These are phyloP conservation scores for Sparus aurata DNA, from an alignment of 2,797 vertebrate species.

Conservation along the genomic window DNA sequence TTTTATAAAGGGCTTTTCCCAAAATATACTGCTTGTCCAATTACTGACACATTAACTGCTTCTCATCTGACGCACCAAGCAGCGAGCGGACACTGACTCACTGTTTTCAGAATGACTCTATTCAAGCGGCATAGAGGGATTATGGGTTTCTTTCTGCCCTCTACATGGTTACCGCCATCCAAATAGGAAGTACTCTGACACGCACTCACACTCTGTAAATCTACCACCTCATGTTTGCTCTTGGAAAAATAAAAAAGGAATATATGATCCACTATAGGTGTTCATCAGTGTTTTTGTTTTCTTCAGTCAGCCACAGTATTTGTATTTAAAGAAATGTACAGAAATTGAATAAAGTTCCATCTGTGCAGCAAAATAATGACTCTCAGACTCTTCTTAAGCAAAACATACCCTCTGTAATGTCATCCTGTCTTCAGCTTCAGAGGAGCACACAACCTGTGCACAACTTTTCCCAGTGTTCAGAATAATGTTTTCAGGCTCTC, in stretches of 20 bases:
- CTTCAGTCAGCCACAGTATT: not conserved
- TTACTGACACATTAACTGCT: slow-evolving; percentile 91
- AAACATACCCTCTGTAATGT: slow-evolving; percentile 13
- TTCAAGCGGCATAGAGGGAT: slow-evolving; percentile 87
- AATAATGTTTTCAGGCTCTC: not conserved
- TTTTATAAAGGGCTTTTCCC: slow-evolving; percentile 80
- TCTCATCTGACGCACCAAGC: slow-evolving; percentile 91
- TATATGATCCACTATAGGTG: slow-evolving; percentile 33
- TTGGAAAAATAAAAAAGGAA: slow-evolving; percentile 49
- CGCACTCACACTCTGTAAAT: slow-evolving; percentile 95
- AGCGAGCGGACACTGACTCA: slow-evolving; percentile 88
- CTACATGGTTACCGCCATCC: slow-evolving; percentile 86
- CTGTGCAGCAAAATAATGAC: slow-evolving; percentile 26
- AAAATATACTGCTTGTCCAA: slow-evolving; percentile 87
- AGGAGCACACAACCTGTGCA: not conserved
- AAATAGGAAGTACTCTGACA: slow-evolving; percentile 92
- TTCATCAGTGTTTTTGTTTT: slow-evolving; percentile 5
- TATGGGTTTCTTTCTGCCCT: slow-evolving; percentile 90
- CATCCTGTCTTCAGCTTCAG: slow-evolving; percentile 10
- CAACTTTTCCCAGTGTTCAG: not conserved
- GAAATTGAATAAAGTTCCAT: slow-evolving; percentile 26
- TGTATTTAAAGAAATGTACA: slow-evolving; percentile 32
- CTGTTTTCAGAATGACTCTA: slow-evolving; percentile 92
- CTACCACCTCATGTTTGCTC: slow-evolving; percentile 88
- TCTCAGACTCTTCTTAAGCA: not conserved